A percentile compares a stretch with the other conserved stretches of the same genome.
Evolutionary conservation across 2,888 invertebrate genomes (phyloP).

Genomic region (Ophraella communa): DNA sequence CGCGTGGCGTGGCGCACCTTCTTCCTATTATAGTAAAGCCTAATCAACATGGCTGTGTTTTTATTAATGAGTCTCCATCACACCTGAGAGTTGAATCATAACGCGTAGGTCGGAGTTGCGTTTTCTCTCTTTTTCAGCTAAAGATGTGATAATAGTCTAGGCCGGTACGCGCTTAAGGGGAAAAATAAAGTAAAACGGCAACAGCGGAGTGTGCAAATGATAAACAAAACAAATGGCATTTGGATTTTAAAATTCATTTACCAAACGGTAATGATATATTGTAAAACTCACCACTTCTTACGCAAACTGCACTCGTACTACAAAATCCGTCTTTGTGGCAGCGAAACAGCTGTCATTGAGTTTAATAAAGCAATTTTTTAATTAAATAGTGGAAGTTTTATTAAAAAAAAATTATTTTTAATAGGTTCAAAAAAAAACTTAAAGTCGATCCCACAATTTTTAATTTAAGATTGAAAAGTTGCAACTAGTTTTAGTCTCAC

Average conservation of each 20-base stretch:
- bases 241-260: not conserved
- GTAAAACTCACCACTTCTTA: too few species aligned
- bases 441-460: too few species aligned
- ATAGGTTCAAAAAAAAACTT: too few species aligned
- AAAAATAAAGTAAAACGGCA: conserved; percentile 12
- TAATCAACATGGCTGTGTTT: conserved; percentile 58
- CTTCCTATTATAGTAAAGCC: conserved; percentile 60
- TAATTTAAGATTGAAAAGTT: too few species aligned
- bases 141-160: conserved; percentile 34
- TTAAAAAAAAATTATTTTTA: too few species aligned
- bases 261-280: not conserved
- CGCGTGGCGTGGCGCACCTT: conserved; percentile 49
- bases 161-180: conserved; percentile 17
- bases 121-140: conserved; percentile 19
- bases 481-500: too few species aligned
- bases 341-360: too few species aligned
- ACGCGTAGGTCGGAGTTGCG: conserved; percentile 41
- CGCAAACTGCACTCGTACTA: too few species aligned
- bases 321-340: too few species aligned
- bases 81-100: conserved; percentile 57
- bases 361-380: too few species aligned
- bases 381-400: too few species aligned
- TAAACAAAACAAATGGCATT: not conserved
- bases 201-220: too few species aligned
- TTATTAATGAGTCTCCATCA: conserved; percentile 59